A percentile compares a stretch with the other conserved stretches of the same genome.
Evolutionary conservation across 2,888 invertebrate genomes (phyloP).

Genomic region (Biston betularia): DNA sequence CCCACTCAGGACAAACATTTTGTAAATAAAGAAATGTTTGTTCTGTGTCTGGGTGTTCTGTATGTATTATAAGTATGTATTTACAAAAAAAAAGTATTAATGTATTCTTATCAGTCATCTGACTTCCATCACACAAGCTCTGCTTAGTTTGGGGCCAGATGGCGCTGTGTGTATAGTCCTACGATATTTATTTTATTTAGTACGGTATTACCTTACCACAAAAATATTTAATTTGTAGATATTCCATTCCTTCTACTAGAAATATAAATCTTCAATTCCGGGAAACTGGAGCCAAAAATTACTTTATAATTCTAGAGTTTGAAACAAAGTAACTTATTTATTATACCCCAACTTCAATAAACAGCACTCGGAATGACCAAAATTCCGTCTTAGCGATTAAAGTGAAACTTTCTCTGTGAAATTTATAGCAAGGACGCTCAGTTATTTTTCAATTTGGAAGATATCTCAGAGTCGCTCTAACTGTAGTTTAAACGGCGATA

Average conservation of each 20-base stretch:
- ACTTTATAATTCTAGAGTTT: constrained; percentile 32
- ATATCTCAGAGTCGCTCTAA: constrained; percentile 63
- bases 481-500: constrained; percentile 71
- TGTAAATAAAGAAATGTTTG: too few species aligned
- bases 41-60: too few species aligned
- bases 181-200: too few species aligned
- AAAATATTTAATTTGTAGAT: neutral
- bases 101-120: too few species aligned
- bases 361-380: constrained; percentile 65
- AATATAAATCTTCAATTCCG: constrained; percentile 23
- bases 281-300: constrained; percentile 28
- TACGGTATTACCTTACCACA: neutral
- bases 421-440: constrained; percentile 75
- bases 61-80: too few species aligned
- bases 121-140: too few species aligned
- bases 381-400: constrained; percentile 69
- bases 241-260: constrained; percentile 7
- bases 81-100: too few species aligned
- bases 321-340: constrained; percentile 55
- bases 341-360: constrained; percentile 59
- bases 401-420: constrained; percentile 65
- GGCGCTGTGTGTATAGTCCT: too few species aligned
- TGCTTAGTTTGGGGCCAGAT: too few species aligned
- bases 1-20: too few species aligned
- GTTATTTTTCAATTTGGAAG: constrained; percentile 83